Percentiles rank a stretch among this genome's conserved stretches.
Conservation (phyloP, 2,888 invertebrate genomes). For the Drosophila nr. fundita region DNA sequence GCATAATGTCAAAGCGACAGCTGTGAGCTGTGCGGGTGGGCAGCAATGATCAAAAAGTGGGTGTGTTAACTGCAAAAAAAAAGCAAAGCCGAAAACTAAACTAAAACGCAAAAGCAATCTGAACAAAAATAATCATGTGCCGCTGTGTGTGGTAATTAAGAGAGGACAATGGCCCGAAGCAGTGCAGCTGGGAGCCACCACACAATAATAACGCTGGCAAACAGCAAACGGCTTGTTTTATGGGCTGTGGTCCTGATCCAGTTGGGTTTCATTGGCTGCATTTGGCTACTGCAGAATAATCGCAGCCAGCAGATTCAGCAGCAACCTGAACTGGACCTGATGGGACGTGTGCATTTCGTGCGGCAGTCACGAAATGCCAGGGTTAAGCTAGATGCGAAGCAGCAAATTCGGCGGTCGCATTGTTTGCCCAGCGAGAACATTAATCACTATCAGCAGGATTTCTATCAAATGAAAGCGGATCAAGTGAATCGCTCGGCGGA, state of each 20-base stretch:
- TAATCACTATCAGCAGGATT: constrained; percentile 69
- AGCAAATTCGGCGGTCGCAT: constrained; percentile 6
- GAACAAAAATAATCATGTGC: constrained; percentile 29
- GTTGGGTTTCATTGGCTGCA: constrained; percentile 81
- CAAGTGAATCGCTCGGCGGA: constrained; percentile 63
- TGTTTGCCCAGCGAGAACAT: constrained; percentile 59
- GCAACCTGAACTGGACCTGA: constrained; percentile 8
- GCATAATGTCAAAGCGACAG: constrained; percentile 43
- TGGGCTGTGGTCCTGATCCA: constrained; percentile 82
- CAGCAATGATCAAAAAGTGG: constrained; percentile 53
- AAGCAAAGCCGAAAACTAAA: constrained; percentile 6
- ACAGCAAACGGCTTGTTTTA: constrained; percentile 80
- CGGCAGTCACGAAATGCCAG: constrained; percentile 20
- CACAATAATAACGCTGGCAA: constrained; percentile 39
- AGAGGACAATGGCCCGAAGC: constrained; percentile 41
- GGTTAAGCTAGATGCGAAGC: background rate
- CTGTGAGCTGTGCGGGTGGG: constrained; percentile 70
- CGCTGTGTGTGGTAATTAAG: constrained; percentile 22
- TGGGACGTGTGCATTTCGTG: constrained; percentile 68
- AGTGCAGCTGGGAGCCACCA: constrained; percentile 31
- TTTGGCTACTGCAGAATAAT: constrained; percentile 81
- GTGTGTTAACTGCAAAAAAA: constrained; percentile 61
- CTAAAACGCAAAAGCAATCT: constrained; percentile 6
- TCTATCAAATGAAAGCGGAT: constrained; percentile 66
- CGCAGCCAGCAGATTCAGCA: constrained; percentile 41